A percentile compares a stretch with the other conserved stretches of the same genome.
These are phyloP conservation scores for Lanius collurio DNA, from an alignment of 2,113 vertebrate species.

Conservation along the genomic window DNA sequence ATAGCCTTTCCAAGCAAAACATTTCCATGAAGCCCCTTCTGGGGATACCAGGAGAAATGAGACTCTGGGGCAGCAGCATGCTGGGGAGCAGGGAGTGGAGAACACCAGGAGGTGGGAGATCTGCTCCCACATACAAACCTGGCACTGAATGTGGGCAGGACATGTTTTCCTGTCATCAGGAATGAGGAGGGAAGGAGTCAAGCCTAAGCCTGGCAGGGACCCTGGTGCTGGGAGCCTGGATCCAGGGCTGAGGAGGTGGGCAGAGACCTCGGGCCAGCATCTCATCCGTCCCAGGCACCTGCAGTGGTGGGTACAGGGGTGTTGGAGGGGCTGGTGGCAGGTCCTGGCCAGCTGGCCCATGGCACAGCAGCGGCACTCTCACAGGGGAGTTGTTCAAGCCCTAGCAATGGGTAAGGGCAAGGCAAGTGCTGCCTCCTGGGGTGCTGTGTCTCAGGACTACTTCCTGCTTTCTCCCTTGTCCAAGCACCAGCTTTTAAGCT, in stretches of 20 bases:
- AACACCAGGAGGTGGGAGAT: not conserved
- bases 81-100: not conserved
- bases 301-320: rapidly evolving
- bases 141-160: not conserved
- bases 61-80: not conserved
- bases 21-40: not conserved
- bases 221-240: not conserved
- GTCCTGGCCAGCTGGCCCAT: rapidly evolving
- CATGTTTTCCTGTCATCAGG: not conserved
- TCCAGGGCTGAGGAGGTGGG: not conserved
- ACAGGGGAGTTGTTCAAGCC: not conserved
- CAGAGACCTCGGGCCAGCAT: not conserved
- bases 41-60: not conserved
- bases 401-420: not conserved
- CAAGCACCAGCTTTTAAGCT: not conserved
- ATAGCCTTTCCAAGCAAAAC: not conserved
- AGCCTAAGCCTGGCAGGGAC: rapidly evolving
- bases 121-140: not conserved
- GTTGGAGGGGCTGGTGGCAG: not conserved
- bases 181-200: not conserved
- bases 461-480: not conserved
- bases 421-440: not conserved
- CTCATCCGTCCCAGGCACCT: not conserved
- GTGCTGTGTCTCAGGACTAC: not conserved
- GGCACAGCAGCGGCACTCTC: not conserved